A percentile compares a stretch with the other conserved stretches of the same genome.
These are phyloP conservation scores for Sminthurides aquaticus DNA, from an alignment of 2,888 invertebrate genomes.

Conservation along the genomic window DNA sequence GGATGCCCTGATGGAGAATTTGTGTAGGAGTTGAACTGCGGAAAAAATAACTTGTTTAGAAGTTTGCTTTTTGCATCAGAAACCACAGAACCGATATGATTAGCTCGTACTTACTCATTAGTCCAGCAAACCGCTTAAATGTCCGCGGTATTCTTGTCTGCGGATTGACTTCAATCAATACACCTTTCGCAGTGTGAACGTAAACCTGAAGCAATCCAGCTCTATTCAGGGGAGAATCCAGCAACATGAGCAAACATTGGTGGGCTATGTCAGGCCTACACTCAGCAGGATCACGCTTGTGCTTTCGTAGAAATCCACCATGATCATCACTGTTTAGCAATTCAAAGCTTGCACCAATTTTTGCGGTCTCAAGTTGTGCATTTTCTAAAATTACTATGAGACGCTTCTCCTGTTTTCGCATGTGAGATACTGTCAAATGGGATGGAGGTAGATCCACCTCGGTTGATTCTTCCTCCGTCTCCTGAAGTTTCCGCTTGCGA, in stretches of 20 bases:
- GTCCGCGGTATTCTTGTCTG: constrained; percentile 95
- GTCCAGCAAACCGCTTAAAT: constrained; percentile 90
- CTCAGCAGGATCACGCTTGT: constrained; percentile 75
- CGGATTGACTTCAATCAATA: constrained; percentile 90
- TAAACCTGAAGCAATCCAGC: constrained; percentile 94
- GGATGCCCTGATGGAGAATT: constrained; percentile 82
- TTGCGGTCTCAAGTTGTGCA: constrained; percentile 91
- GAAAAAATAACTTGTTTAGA: constrained; percentile 46
- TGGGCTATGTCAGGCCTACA: constrained; percentile 96
- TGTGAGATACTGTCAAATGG: constrained; percentile 68
- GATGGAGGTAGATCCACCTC: constrained; percentile 66
- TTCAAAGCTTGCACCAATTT: constrained; percentile 83
- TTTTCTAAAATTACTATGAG: constrained; percentile 86
- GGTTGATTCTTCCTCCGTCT: constrained; percentile 59
- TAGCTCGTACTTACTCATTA: constrained; percentile 66
- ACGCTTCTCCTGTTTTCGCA: constrained; percentile 78
- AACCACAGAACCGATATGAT: neutral
- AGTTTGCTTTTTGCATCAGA: neutral
- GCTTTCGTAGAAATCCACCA: constrained; percentile 70
- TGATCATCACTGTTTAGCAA: constrained; percentile 92
- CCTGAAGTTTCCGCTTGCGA: constrained; percentile 53
- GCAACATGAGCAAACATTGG: constrained; percentile 92
- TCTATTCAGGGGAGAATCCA: constrained; percentile 94
- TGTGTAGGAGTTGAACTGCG: constrained; percentile 91
- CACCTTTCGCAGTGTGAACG: constrained; percentile 82